Conservation (phyloP, 2,113 vertebrate species). For the Onychostoma macrolepis region DNA sequence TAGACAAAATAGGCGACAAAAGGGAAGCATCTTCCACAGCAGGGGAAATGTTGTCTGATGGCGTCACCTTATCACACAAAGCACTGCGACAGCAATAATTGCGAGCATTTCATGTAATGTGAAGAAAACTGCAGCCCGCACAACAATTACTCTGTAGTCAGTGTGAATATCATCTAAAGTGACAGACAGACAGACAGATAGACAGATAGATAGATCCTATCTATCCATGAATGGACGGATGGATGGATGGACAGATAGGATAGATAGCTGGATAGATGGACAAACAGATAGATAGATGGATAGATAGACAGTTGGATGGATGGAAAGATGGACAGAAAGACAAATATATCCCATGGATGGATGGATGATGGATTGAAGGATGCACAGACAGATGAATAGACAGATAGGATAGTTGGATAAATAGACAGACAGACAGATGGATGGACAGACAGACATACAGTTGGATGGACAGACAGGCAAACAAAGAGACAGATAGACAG, state of each 20-base stretch:
- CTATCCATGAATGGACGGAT: background rate
- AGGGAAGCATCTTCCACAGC: slow-evolving; percentile 38
- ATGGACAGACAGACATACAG: background rate
- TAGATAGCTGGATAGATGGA: slow-evolving; percentile 24
- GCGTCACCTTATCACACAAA: slow-evolving; percentile 59
- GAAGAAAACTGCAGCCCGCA: slow-evolving; percentile 59
- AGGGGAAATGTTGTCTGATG: slow-evolving; percentile 40
- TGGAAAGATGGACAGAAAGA: slow-evolving; percentile 7
- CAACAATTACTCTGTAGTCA: slow-evolving; percentile 48
- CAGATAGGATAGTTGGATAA: background rate
- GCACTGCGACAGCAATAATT: slow-evolving; percentile 64
- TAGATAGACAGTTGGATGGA: background rate
- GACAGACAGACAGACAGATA: slow-evolving; percentile 22
- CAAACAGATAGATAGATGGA: slow-evolving; percentile 9
- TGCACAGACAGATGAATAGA: slow-evolving; percentile 14
- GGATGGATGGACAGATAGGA: background rate
- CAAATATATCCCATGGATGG: background rate
- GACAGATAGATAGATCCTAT: background rate
- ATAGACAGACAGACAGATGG: background rate
- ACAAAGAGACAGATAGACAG: background rate
- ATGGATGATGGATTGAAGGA: background rate
- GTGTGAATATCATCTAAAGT: slow-evolving; percentile 47
- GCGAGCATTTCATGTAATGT: slow-evolving; percentile 62
- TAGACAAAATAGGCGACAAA: slow-evolving; percentile 69
- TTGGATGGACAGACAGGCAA: background rate